Conservation (phyloP, 2,888 invertebrate genomes). For the Macaria liturata region DNA sequence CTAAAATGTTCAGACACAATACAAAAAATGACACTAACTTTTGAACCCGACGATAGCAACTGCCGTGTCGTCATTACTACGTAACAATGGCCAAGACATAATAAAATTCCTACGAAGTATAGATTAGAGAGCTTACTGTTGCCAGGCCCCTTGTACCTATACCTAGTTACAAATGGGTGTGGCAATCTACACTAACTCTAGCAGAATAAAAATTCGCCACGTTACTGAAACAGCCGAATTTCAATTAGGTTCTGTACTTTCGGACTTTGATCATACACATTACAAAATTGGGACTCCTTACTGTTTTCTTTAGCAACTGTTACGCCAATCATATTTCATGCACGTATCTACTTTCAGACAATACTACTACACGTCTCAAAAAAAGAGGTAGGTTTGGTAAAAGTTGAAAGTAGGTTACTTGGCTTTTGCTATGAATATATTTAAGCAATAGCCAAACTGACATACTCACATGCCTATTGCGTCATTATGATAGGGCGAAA, state of each 20-base stretch:
- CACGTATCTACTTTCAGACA: no score
- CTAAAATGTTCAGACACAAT: no score
- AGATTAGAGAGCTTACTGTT: constrained; percentile 33
- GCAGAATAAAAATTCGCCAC: constrained; percentile 22
- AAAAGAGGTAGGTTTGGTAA: no score
- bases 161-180: constrained; percentile 5
- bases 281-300: no score
- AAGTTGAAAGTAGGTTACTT: no score
- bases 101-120: constrained; percentile 17
- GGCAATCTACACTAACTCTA: constrained; percentile 25
- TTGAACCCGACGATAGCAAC: not conserved
- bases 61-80: constrained; percentile 9
- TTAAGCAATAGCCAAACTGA: no score
- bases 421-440: no score
- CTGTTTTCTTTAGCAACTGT: no score
- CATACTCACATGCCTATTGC: no score
- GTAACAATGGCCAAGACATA: constrained; percentile 21
- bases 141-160: constrained; percentile 10
- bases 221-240: constrained; percentile 25
- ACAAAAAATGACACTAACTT: not conserved
- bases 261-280: constrained; percentile 1
- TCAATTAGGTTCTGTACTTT: constrained; percentile 20
- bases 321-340: no score
- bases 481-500: no score
- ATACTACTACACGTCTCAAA: no score